Conservation (phyloP, 2,888 invertebrate species). For the Pharmacophagus antenor region DNA sequence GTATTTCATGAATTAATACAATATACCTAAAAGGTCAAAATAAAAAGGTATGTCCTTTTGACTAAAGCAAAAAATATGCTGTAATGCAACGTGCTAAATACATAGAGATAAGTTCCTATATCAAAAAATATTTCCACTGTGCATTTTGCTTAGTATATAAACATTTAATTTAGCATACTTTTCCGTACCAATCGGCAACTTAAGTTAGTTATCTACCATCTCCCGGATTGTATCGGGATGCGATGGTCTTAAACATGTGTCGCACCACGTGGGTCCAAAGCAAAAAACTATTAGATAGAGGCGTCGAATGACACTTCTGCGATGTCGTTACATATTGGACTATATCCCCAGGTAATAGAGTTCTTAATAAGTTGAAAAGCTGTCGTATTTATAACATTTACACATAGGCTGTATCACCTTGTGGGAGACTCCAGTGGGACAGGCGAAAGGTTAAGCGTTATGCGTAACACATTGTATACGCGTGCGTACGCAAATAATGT, state of each 20-base stretch:
- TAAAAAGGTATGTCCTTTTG: no score
- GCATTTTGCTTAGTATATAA: background rate
- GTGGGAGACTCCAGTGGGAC: conserved; percentile 72
- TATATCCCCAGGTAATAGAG: fast-evolving
- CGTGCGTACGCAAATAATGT: conserved; percentile 37
- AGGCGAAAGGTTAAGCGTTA: conserved; percentile 72
- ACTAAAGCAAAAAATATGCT: no score
- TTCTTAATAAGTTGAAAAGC: conserved; percentile 18
- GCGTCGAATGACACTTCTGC: conserved; percentile 33
- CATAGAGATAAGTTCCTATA: background rate
- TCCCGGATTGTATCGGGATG: conserved; percentile 67
- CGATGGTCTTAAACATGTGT: conserved; percentile 70
- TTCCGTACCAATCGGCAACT: conserved; percentile 40
- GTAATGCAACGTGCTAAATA: background rate
- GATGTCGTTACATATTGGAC: conserved; percentile 29
- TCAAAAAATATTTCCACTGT: background rate
- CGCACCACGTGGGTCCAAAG: conserved; percentile 72
- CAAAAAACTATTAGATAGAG: conserved; percentile 41
- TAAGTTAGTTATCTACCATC: conserved; percentile 56
- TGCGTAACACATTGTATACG: conserved; percentile 69
- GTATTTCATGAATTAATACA: no score
- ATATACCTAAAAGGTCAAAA: no score
- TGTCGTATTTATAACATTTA: conserved; percentile 28
- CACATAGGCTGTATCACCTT: conserved; percentile 53
- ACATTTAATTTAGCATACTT: conserved; percentile 10